Base-by-base conservation (phyloP, 2,888 invertebrate species). In the Kryphioiulus occultus region DNA sequence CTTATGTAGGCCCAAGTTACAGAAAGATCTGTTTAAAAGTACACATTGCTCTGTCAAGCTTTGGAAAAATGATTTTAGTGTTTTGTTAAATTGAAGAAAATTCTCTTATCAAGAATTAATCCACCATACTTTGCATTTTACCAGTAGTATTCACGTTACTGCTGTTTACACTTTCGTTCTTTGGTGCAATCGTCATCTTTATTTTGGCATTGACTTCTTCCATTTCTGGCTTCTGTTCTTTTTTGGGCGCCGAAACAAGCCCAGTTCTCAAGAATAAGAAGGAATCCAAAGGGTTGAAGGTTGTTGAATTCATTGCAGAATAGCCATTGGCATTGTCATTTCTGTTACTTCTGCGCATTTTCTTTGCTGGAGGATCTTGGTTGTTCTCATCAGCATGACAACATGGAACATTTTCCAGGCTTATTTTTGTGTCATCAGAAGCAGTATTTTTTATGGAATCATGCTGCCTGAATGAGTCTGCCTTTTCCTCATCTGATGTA, bases 231-330 rank as follows among this genome's bases (percentile, higher is more conserved):
- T 30, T 78, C 30, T 78, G 78, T 30, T 17, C 78, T 12, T 78
- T 78, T 30, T 78, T 26, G 12, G 78, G 17, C 15, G 26, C 26
- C 26, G 15, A 15, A 17, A 30, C 15, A 15, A 30, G 30, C 15
- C 30, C 78, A 78, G 78, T 78, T 30, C 78, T 78, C 15, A 78
- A 30, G 26, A 78, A 78, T 78, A 78, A 17, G 78, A 78, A 78
- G 30, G 30, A 30, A 78, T 78, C 78, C 17, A 78, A 15, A 78
- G 78, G 78, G 30, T 30, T 78, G 17, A 15, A 78, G 12, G 26
- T 12, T 9, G 15, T 4, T 15, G 17, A 26, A 78, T 78, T 78
- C 12, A 12, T 7, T 26, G 26, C 26, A 12, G 26, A 26, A 68
- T 26, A 1, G 12, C 1, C 26, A 30, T 78, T 30, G 78, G 0